Conservation (phyloP, 2,113 vertebrate genomes). For the Mus pahari region DNA sequence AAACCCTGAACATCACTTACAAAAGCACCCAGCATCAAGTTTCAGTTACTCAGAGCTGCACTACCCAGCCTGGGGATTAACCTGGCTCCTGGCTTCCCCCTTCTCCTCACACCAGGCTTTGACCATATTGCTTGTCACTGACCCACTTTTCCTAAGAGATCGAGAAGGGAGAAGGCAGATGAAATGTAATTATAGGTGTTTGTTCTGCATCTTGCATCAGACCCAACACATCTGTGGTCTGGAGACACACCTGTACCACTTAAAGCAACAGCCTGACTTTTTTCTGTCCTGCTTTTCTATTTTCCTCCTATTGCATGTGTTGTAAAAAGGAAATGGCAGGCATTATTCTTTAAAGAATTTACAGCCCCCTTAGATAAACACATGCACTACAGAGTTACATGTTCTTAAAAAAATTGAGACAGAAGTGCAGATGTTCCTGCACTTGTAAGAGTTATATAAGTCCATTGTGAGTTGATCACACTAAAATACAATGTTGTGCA, state of each 20-base stretch:
- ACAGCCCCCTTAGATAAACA: neutral
- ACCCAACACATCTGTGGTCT: conserved; percentile 4
- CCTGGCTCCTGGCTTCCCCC: neutral
- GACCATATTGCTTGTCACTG: neutral
- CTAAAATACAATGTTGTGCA: neutral
- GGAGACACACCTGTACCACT: conserved; percentile 26
- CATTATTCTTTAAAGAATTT: neutral
- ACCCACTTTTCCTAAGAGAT: conserved; percentile 30
- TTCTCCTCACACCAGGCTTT: neutral
- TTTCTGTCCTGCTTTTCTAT: neutral
- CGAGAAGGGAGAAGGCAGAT: neutral
- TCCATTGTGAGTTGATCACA: neutral
- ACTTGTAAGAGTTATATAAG: neutral
- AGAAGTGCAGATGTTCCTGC: neutral
- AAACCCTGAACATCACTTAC: neutral
- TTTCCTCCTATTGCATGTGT: neutral
- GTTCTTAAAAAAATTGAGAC: neutral
- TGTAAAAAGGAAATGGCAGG: neutral
- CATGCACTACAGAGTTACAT: neutral
- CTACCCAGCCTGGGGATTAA: neutral
- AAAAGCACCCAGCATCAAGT: neutral
- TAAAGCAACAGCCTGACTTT: conserved; percentile 12
- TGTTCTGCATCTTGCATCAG: conserved; percentile 33
- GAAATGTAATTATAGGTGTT: conserved; percentile 11
- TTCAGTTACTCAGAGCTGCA: neutral